Conservation (phyloP, 1,140 invertebrate species). For the Drosophila obscura region DNA sequence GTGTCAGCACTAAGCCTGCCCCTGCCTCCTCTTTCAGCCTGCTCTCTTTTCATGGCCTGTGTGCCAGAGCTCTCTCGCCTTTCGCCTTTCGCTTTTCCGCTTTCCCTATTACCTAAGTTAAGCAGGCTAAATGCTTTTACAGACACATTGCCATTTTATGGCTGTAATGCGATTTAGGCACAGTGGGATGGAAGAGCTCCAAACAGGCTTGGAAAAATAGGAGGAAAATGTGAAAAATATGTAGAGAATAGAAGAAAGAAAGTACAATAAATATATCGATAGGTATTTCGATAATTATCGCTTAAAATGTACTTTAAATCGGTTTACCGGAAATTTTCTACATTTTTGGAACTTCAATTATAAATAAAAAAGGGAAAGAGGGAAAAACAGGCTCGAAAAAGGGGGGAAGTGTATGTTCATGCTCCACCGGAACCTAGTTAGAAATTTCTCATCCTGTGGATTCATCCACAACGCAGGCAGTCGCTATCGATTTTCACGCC, state of each 20-base stretch:
- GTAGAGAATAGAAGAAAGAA: neutral
- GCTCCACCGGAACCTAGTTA: conserved; percentile 10
- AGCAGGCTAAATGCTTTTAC: conserved; percentile 39
- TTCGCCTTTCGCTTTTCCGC: too few species aligned
- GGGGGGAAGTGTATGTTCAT: too few species aligned
- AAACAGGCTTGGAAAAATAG: neutral
- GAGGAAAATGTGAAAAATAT: neutral
- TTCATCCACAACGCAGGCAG: conserved; percentile 10
- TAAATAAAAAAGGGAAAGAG: too few species aligned
- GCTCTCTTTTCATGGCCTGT: neutral
- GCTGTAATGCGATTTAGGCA: conserved; percentile 45
- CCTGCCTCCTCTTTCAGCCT: too few species aligned
- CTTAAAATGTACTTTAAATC: conserved; percentile 15
- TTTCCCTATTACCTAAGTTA: conserved; percentile 37
- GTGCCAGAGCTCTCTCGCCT: too few species aligned
- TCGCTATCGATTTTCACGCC: conserved; percentile 50
- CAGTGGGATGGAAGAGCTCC: conserved; percentile 13
- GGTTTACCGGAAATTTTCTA: neutral
- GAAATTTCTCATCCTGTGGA: conserved; percentile 15
- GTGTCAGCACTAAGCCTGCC: conserved; percentile 56
- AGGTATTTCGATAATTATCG: conserved; percentile 8
- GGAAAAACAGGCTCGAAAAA: too few species aligned
- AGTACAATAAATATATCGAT: too few species aligned
- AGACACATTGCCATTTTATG: conserved; percentile 53
- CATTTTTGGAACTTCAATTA: neutral